phyloP scores from a whole-genome alignment of 2,113 vertebrate genomes.

The Bubo blakistoni region DNA sequence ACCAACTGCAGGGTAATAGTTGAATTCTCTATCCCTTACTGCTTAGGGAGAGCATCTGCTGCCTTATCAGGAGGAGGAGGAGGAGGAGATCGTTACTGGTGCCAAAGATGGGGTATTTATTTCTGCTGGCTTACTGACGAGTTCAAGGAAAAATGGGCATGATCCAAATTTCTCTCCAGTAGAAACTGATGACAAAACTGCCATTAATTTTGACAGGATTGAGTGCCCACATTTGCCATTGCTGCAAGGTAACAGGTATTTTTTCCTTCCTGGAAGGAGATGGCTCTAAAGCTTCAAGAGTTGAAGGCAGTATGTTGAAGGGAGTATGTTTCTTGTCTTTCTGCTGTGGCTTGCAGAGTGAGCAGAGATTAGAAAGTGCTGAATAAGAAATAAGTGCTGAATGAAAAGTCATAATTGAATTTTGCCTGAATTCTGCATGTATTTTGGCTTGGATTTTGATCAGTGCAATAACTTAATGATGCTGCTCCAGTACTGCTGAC shows the following conservation, averaged over 20 bases:
- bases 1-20: not conserved
- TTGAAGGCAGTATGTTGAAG: not conserved
- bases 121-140: not conserved
- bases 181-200: not conserved
- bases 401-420: not conserved
- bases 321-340: not conserved
- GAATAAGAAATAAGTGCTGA: not conserved
- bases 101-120: not conserved
- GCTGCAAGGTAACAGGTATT: not conserved
- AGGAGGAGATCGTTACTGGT: not conserved
- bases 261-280: not conserved
- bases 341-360: not conserved
- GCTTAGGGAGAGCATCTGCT: not conserved
- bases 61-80: not conserved
- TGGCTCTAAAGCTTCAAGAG: not conserved
- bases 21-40: not conserved
- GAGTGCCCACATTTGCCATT: not conserved
- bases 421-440: not conserved
- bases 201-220: not conserved
- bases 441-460: not conserved
- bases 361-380: constrained; percentile 17
- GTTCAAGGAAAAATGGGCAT: not conserved
- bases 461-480: not conserved
- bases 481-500: not conserved
- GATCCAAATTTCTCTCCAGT: not conserved